Base-by-base conservation (phyloP, 2,113 vertebrate genomes). In the Platichthys stellatus region DNA sequence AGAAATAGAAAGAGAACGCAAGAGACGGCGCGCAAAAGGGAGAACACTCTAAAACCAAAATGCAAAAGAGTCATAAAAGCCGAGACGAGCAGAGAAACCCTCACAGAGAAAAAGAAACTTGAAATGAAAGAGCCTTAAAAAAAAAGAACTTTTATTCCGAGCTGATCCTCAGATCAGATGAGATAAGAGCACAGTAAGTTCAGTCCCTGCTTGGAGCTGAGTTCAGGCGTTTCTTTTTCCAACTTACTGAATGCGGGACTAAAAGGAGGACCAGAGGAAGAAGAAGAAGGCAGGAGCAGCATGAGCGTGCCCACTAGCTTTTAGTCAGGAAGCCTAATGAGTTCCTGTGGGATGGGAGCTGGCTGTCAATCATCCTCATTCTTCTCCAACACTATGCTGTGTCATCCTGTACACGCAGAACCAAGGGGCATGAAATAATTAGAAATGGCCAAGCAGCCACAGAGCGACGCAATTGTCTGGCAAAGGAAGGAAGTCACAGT, bases 301-400 rank as follows among this genome's bases (percentile, higher is more conserved):
- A 76, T 89, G 88, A 92, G 87, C 77, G 86, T 94, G 91, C 94
- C 93, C 94, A 94, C 89, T 87, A 94, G 94, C 93, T 94, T 94
- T 94, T 94, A 94, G 93, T 95, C 93, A 86, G 86, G 82, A 85
- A 93, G 91, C 91, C 94, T 95, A 95, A 95, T 95, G 94, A 95
- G 94, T 89, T 95, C 94, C 94, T 94, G 79, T 91, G 94, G 94
- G 94, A 95, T 84, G 85, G 85, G 76, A 74, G 87, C 89, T 59
- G 84, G 61, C 93, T 94, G 94, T 95, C 94, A 95, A 92, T 95
- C 93, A 94, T 74, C 70, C 77, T 86, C 86, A 76, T 83, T 92
- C 88, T 89, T 84, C 88, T 85, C 87, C 87, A 92, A 85, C 84
- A 78, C 84, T 78, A 76, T 61, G 85, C 80, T 21, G 62, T 82